These are phyloP conservation scores for Pelecanus crispus DNA, from an alignment of 2,113 vertebrate species.

Conservation along the genomic window DNA sequence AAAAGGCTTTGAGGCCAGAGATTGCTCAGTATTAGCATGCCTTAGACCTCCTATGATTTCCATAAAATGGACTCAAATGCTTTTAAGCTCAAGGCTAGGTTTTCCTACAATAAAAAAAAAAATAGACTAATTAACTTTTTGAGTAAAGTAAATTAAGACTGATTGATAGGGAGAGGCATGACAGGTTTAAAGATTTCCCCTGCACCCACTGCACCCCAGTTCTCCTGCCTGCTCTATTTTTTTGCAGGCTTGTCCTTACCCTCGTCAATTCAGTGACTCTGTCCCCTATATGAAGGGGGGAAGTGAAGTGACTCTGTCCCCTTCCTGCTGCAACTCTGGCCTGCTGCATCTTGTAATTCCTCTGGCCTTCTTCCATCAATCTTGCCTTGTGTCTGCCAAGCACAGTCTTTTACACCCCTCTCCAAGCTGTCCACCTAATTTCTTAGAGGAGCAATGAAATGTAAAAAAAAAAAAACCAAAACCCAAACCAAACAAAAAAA, in stretches of 20 bases:
- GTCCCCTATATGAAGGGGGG: background rate
- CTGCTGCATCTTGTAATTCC: background rate
- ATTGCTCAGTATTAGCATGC: background rate
- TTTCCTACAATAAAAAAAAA: background rate
- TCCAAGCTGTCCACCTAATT: background rate
- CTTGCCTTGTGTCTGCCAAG: background rate
- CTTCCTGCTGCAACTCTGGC: background rate
- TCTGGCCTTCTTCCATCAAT: background rate
- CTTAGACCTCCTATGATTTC: background rate
- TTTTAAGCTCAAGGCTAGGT: background rate
- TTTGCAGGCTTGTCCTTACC: background rate
- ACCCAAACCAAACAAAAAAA: background rate
- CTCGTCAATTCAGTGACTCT: background rate
- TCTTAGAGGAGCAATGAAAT: background rate
- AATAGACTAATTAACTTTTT: background rate
- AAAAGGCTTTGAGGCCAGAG: background rate
- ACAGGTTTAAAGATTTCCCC: background rate
- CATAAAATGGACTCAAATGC: background rate
- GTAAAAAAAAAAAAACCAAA: background rate
- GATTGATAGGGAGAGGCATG: background rate
- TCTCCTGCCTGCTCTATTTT: background rate
- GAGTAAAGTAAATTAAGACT: background rate
- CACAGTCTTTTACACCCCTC: background rate
- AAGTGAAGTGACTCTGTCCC: too few relatives aligned
- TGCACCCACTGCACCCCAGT: background rate